These are phyloP conservation scores for Ormyrus rosae DNA, from an alignment of 2,888 invertebrate species.

Conservation along the genomic window DNA sequence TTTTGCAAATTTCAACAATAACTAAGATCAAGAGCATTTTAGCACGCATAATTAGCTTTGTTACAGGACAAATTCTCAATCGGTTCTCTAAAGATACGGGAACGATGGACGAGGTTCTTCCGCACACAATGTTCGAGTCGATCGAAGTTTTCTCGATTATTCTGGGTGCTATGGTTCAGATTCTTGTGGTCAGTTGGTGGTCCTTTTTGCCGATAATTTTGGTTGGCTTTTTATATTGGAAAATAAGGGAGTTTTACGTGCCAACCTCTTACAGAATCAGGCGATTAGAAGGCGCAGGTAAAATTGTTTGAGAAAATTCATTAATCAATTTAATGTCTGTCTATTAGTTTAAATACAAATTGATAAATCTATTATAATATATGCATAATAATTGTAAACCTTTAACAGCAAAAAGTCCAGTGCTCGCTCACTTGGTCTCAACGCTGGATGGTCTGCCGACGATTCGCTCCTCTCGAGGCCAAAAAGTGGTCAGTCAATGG, in stretches of 20 bases:
- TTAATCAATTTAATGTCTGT: not conserved
- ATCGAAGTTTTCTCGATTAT: conserved; percentile 83
- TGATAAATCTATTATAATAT: too few relatives aligned
- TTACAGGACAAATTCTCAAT: conserved; percentile 85
- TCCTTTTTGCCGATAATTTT: conserved; percentile 81
- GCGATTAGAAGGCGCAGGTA: conserved; percentile 79
- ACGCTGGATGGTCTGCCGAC: conserved; percentile 91
- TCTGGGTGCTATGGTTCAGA: conserved; percentile 84
- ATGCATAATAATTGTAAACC: not conserved
- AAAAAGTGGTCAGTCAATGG: conserved; percentile 84
- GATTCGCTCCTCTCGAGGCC: conserved; percentile 87
- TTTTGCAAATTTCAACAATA: not conserved
- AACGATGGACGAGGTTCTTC: conserved; percentile 85
- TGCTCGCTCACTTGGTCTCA: conserved; percentile 93
- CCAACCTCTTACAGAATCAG: conserved; percentile 85
- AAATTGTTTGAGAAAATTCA: conserved; percentile 57
- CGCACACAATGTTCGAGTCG: conserved; percentile 81
- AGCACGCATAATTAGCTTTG: conserved; percentile 55
- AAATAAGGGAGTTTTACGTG: conserved; percentile 82
- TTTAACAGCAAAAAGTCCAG: conserved; percentile 82
- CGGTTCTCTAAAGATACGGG: conserved; percentile 92
- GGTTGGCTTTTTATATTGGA: conserved; percentile 81
- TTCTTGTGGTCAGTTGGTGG: conserved; percentile 83
- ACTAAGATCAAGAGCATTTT: conserved; percentile 44
- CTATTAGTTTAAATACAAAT: not conserved